Conservation (phyloP, 92 coral and sea anemone genomes). For the Meandrina meandrites region DNA sequence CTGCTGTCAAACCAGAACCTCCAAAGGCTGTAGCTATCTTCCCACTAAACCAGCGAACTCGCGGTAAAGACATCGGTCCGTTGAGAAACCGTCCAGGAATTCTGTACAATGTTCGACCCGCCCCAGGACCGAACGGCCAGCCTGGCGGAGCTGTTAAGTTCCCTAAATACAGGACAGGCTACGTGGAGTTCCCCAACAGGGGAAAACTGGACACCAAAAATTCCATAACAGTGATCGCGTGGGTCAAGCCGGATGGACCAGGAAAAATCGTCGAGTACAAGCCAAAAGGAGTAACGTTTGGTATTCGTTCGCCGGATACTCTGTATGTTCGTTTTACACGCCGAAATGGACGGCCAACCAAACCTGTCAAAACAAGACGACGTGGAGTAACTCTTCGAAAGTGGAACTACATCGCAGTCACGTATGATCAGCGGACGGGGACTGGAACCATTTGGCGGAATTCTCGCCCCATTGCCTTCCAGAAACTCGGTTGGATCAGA, state of each 20-base stretch:
- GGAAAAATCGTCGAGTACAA: slow-evolving; percentile 68
- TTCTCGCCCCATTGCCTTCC: slow-evolving; percentile 47
- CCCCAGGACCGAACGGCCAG: slow-evolving; percentile 70
- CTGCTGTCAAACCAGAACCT: slow-evolving; percentile 35
- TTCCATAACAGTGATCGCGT: slow-evolving; percentile 71
- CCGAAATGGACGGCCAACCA: slow-evolving; percentile 52
- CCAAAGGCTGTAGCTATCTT: slow-evolving; percentile 73
- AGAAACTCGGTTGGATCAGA: slow-evolving; percentile 67
- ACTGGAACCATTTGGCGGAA: slow-evolving; percentile 58
- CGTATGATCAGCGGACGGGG: slow-evolving; percentile 65
- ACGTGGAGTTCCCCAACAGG: slow-evolving; percentile 66
- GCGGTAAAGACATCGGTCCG: slow-evolving; percentile 65
- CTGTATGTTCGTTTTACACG: slow-evolving; percentile 62
- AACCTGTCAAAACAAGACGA: slow-evolving; percentile 49
- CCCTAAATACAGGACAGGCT: slow-evolving; percentile 50
- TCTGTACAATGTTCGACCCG: slow-evolving; percentile 54
- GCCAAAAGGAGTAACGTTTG: slow-evolving; percentile 61
- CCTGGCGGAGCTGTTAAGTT: slow-evolving; percentile 66
- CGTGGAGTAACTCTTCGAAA: slow-evolving; percentile 38
- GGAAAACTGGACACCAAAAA: slow-evolving; percentile 63
- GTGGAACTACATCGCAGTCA: slow-evolving; percentile 72
- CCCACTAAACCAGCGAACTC: slow-evolving; percentile 54
- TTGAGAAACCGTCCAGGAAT: slow-evolving; percentile 64
- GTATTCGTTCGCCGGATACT: slow-evolving; percentile 49
- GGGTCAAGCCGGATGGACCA: slow-evolving; percentile 70